phyloP scores from a whole-genome alignment of 2,113 vertebrate species.

The Chamaea fasciata region DNA sequence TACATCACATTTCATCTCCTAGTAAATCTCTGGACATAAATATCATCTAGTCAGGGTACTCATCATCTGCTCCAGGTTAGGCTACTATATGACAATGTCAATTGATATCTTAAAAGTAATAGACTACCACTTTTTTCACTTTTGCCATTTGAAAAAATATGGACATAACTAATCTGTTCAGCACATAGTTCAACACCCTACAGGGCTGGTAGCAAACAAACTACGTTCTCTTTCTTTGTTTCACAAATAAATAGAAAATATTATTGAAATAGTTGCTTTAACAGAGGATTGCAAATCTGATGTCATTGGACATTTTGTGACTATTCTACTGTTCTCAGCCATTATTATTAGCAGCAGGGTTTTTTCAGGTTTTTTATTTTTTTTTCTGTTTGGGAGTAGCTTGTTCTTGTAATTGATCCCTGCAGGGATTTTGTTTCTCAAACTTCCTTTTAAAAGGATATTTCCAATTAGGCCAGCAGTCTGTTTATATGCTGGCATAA shows the following conservation, averaged over 20 bases:
- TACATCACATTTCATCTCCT: not conserved
- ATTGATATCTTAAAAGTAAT: not conserved
- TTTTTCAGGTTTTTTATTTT: not conserved
- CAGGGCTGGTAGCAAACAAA: not conserved
- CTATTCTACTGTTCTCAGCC: not conserved
- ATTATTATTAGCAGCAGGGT: not conserved
- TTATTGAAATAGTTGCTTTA: not conserved
- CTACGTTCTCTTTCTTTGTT: not conserved
- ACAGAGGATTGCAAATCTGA: not conserved
- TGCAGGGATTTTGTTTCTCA: not conserved
- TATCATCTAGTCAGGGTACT: not conserved
- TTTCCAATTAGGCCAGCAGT: not conserved
- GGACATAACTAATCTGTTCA: not conserved
- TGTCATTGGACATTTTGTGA: not conserved
- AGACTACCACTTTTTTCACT: not conserved
- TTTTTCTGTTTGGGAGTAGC: not conserved
- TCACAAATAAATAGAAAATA: not conserved
- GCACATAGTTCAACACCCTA: not conserved
- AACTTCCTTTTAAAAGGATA: not conserved
- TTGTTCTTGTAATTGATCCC: not conserved
- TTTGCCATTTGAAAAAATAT: not conserved
- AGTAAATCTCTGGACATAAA: not conserved
- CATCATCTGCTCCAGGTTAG: not conserved
- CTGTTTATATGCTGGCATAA: not conserved
- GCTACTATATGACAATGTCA: not conserved